phyloP scores from a whole-genome alignment of 2,797 vertebrate species.

The Galago senegalensis region DNA sequence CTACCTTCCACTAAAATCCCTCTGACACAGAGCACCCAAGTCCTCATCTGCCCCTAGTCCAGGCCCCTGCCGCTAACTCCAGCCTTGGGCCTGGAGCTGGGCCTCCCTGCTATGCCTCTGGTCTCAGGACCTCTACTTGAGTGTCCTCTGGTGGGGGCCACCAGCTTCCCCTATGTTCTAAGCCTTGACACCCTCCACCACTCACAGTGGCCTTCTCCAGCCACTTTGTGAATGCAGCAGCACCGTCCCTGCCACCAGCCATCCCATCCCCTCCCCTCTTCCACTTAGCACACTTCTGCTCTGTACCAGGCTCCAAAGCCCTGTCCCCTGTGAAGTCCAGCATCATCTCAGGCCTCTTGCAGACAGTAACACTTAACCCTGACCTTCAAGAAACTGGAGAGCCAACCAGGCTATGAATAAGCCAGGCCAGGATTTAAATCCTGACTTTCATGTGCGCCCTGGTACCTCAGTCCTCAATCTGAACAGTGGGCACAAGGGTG shows the following conservation, averaged over 20 bases:
- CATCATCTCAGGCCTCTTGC: neutral
- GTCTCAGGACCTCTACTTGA: neutral
- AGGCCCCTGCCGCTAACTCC: neutral
- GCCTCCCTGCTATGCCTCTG: neutral
- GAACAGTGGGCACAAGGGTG: neutral
- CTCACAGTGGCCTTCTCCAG: neutral
- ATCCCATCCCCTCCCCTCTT: too few relatives aligned
- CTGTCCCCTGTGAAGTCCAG: neutral
- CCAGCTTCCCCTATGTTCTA: neutral
- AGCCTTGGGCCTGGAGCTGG: neutral
- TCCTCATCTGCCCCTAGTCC: neutral
- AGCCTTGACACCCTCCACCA: neutral
- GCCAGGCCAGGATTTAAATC: neutral
- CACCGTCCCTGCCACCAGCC: neutral
- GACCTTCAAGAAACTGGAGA: constrained; percentile 23
- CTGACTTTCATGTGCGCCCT: neutral
- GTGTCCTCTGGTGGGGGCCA: too few relatives aligned
- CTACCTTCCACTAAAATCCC: neutral
- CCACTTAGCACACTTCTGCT: neutral
- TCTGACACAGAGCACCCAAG: neutral
- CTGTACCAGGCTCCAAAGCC: neutral
- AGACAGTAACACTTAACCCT: neutral
- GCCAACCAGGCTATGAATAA: neutral
- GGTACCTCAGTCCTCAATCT: neutral
- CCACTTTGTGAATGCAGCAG: too few relatives aligned